Evolutionary conservation across 1,140 invertebrate genomes (phyloP).

Genomic region (Cyclargus thomasi): DNA sequence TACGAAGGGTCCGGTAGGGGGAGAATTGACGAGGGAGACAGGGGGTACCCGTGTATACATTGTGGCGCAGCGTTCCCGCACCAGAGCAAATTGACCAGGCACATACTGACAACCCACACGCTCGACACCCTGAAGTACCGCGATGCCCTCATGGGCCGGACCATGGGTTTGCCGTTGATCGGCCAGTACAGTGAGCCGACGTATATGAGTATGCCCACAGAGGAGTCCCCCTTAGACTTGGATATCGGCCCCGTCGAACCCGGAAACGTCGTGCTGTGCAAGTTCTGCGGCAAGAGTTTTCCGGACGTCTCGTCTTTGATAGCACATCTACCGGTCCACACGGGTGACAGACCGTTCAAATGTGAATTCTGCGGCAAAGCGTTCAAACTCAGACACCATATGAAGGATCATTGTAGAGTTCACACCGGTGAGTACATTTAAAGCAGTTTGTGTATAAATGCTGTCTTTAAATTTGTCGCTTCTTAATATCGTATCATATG

Average conservation of each 20-base stretch:
- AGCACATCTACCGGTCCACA: conserved; percentile 90
- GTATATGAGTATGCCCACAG: conserved; percentile 67
- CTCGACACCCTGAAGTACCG: conserved; percentile 90
- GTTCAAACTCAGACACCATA: conserved; percentile 92
- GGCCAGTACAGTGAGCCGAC: conserved; percentile 69
- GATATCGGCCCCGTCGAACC: conserved; percentile 77
- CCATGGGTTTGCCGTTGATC: conserved; percentile 73
- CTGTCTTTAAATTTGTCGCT: not conserved
- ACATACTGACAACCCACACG: conserved; percentile 90
- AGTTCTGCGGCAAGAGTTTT: conserved; percentile 93
- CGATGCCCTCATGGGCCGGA: conserved; percentile 79
- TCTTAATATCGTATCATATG: not conserved
- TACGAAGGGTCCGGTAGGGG: conserved; percentile 80
- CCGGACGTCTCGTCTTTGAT: conserved; percentile 90
- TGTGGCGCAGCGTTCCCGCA: conserved; percentile 90
- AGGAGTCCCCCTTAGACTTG: conserved; percentile 71
- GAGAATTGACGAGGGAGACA: conserved; percentile 68
- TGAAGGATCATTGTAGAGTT: conserved; percentile 94
- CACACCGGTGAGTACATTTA: conserved; percentile 81
- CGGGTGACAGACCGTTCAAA: conserved; percentile 91
- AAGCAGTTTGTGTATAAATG: conserved; percentile 9
- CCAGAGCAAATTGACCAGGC: conserved; percentile 90
- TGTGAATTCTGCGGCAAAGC: conserved; percentile 94
- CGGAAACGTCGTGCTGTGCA: conserved; percentile 87
- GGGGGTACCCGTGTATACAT: conserved; percentile 86